Base-by-base conservation (phyloP, 53 echinoderm and acorn worm species). In the Luidia sarsii region DNA sequence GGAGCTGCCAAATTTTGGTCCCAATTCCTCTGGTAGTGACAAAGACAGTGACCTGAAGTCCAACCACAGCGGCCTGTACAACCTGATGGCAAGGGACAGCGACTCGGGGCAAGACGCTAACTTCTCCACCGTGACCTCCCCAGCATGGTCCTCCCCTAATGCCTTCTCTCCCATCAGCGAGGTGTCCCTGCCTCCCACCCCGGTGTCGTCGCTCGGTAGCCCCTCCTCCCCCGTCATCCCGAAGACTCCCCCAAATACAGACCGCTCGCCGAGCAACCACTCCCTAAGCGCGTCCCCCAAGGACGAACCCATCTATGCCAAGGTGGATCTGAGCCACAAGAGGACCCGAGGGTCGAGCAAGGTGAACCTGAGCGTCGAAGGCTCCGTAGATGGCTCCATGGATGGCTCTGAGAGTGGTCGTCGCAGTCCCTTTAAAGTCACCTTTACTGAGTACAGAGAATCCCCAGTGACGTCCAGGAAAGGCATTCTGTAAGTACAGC, bases 401-500 rank as follows among this genome's bases (percentile, higher is more conserved):
- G 82, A 86, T 21, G 43, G 80, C 18, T 54, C 52, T 2, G 81
- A 91, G 43, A 90, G 67, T 33, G 57, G 45, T 3, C 43, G 23
- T 33, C 71, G 73, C 50, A 71, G 84, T 51, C 49, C 63, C 0
- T 72, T 64, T 41, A 69, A 70, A 66, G 91, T 91, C 8, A 84
- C 85, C 48, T 94, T 90, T 57, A 86, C 86, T 39, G 90, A 90
- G 14, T 86, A 82, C 70, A 75, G 71, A 48, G 79, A 71, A 24
- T 87, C 94, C n/a, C 83, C 91, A n/a, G 34, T 50, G 30, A 65
- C 89, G 41, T 89, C 91, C 3, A 89, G 85, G 75, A 99, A 83
- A 79, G 93, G 99, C 27, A 99, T 99, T 23, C 81, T 99, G 99
- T 99, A 65, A 99, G 99, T 94, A 48, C 27, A 57, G 48, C 22